Evolutionary conservation across 2,113 vertebrate species (phyloP), one percentile per base, ranked within the genome.

Genomic region (Jacana jacana): DNA sequence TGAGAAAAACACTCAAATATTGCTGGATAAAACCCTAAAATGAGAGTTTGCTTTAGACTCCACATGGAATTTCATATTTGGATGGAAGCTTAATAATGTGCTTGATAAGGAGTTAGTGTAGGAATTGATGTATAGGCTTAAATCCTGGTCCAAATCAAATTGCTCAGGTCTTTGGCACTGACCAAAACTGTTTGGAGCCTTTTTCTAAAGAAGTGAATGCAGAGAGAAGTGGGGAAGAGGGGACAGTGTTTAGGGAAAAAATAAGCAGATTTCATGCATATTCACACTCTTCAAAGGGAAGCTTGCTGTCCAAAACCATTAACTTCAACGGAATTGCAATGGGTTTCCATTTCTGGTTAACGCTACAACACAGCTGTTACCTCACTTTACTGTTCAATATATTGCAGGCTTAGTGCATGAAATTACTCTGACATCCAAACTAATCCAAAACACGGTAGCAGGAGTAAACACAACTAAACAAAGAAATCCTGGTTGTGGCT

Each of bases 331-430:
- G 76, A 95, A 89, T 48, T 46, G 23, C 72, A 93, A 93, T 49
- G 57, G 24, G 44, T 83, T 97, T 94, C 83, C 64, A 60, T 75
- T 97, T 94, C 94, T 92, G 55, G 78, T 87, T 94, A 97, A 93
- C 76, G 73, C 39, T 84, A 42, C 3, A 54, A 85, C 48, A 63
- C 51, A 88, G 69, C 78, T 63, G 89, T 78, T 91, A 60, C 49
- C 28, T 94, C 55, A 64, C 58, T 91, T 86, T 80, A 54, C 60
- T 92, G 14, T 72, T 88, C 93, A 88, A 55, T 93, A 89, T 66
- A 70, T 25, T 61, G 75, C n/a, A 94, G 49, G 80, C 94, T 95
- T 73, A 76, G 37, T 35, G 54, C 51, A 86, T 77, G 79, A 94
- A 95, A 95, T 87, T 92, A 63, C 58, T 89, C 63, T 88, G 81